These are phyloP conservation scores for Leptinotarsa texana DNA, from an alignment of 1,140 invertebrate genomes.

Conservation along the genomic window DNA sequence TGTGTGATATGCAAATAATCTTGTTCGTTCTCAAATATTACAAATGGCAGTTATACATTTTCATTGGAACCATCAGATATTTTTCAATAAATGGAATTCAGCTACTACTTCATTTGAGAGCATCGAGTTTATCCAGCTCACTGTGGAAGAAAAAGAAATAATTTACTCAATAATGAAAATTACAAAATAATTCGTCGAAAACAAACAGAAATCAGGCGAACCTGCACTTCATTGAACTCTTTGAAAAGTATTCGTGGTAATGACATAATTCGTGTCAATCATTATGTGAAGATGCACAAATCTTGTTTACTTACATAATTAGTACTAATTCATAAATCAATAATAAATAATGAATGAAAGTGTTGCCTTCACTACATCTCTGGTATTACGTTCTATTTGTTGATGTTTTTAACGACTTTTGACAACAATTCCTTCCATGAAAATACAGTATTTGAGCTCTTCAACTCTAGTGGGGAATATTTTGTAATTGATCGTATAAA, in stretches of 20 bases:
- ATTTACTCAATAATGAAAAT: no score
- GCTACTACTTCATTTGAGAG: no score
- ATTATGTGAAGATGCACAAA: background rate
- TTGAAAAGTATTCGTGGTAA: background rate
- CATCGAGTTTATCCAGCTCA: no score
- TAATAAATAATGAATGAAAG: background rate
- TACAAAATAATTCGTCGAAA: no score
- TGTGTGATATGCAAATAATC: no score
- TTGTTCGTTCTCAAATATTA: no score
- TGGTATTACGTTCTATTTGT: background rate
- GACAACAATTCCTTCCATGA: background rate
- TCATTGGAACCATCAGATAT: no score
- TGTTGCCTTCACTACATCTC: background rate
- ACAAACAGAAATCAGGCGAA: no score
- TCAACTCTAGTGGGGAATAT: background rate
- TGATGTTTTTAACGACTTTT: background rate
- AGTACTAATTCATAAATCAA: background rate
- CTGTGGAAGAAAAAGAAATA: no score
- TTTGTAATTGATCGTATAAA: background rate
- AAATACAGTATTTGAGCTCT: background rate
- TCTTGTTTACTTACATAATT: background rate
- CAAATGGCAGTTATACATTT: no score
- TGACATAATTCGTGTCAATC: conserved; percentile 6
- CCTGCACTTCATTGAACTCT: background rate
- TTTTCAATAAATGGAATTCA: no score